These are phyloP conservation scores for Pipistrellus pipistrellus DNA, from an alignment of 2,797 vertebrate species.

Conservation along the genomic window DNA sequence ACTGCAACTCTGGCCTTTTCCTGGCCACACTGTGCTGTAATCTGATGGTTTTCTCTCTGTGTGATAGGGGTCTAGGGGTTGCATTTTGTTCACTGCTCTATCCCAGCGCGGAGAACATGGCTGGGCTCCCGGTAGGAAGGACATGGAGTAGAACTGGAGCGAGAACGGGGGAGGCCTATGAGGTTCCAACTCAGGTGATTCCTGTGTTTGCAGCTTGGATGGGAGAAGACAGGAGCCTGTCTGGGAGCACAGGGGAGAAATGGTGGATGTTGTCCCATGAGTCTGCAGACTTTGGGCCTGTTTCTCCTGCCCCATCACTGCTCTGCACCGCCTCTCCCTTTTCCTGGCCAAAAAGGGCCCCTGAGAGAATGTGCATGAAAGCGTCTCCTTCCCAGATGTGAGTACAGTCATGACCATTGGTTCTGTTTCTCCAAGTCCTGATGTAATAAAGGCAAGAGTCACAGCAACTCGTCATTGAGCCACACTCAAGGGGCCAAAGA, in stretches of 20 bases:
- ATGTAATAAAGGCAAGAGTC: background rate
- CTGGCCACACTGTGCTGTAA: background rate
- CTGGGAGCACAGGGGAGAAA: background rate
- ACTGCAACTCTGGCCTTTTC: background rate
- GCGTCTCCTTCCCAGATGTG: background rate
- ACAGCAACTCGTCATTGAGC: background rate
- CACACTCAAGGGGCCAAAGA: too few species aligned
- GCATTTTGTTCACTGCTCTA: slow-evolving; percentile 7
- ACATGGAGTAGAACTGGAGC: background rate
- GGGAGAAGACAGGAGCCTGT: background rate
- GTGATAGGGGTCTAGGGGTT: background rate
- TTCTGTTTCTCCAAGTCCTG: background rate
- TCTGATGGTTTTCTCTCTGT: background rate
- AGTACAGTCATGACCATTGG: background rate
- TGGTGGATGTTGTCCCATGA: background rate
- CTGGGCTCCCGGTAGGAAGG: background rate
- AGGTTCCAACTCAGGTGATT: background rate
- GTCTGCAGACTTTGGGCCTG: background rate
- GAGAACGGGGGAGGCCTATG: background rate
- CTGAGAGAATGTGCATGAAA: background rate
- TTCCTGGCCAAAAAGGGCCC: background rate
- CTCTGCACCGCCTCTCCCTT: background rate
- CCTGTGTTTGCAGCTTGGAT: background rate
- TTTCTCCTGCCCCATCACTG: background rate
- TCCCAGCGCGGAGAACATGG: background rate